These are phyloP conservation scores for Arctocebus calabarensis DNA, from an alignment of 2,797 vertebrate species.

Conservation along the genomic window DNA sequence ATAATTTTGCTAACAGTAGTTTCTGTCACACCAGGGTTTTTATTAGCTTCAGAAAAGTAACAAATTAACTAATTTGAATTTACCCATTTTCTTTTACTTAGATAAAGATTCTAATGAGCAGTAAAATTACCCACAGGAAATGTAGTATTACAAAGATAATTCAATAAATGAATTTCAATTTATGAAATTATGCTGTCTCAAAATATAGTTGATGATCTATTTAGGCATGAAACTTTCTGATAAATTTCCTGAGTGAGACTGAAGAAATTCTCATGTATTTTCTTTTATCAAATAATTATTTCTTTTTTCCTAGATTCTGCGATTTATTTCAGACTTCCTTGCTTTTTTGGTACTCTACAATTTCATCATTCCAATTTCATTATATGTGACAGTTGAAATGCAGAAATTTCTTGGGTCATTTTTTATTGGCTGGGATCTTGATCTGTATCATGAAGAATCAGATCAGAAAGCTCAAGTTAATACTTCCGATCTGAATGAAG, in stretches of 20 bases:
- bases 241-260: conserved; percentile 59
- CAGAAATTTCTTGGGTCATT: conserved; percentile 99
- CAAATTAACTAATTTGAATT: conserved; percentile 48
- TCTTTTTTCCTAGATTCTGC: conserved; percentile 92
- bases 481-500: conserved; percentile 99
- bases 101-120: conserved; percentile 1
- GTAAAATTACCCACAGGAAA: conserved; percentile 28
- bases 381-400: conserved; percentile 99
- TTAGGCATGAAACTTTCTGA: conserved; percentile 34
- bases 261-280: background rate
- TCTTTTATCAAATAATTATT: conserved; percentile 62
- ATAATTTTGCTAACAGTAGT: conserved; percentile 1
- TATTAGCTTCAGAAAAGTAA: conserved; percentile 35
- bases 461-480: conserved; percentile 98
- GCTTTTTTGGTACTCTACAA: conserved; percentile 99
- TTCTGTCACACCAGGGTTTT: background rate
- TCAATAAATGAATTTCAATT: conserved; percentile 52
- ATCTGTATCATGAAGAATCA: conserved; percentile 97
- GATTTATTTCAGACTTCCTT: conserved; percentile 98
- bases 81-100: conserved; percentile 49
- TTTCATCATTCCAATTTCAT: conserved; percentile 99
- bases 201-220: conserved; percentile 22
- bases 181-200: background rate
- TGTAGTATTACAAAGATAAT: background rate
- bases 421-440: conserved; percentile 99